phyloP scores from a whole-genome alignment of 2,797 vertebrate species.

The Graptemys geographica region DNA sequence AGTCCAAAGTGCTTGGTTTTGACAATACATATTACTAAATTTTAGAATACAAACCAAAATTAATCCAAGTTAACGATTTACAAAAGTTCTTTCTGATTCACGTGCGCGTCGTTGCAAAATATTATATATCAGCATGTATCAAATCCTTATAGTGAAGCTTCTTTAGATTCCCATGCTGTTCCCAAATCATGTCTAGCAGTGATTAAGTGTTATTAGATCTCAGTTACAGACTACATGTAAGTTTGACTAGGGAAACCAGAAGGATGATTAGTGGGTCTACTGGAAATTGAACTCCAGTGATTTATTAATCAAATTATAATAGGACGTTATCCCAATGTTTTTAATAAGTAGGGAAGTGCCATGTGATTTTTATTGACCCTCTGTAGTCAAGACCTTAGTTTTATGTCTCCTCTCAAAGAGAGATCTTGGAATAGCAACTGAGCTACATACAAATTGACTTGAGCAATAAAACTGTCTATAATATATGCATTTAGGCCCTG shows the following conservation, averaged over 20 bases:
- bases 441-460: not conserved
- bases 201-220: not conserved
- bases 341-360: not conserved
- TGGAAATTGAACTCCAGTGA: not conserved
- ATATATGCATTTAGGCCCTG: too few species aligned
- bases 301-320: not conserved
- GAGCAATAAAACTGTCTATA: not conserved
- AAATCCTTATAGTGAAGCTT: not conserved
- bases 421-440: not conserved
- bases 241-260: not conserved
- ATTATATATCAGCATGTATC: fast-evolving
- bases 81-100: not conserved
- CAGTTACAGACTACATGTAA: not conserved
- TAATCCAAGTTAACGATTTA: not conserved
- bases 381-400: not conserved
- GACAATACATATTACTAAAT: not conserved
- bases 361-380: not conserved
- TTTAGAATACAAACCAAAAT: not conserved
- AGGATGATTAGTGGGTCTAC: not conserved
- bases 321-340: not conserved
- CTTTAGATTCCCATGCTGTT: not conserved
- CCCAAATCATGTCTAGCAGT: not conserved
- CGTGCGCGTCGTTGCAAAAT: not conserved
- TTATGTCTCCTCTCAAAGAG: not conserved
- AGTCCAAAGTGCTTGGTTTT: not conserved